Evolutionary conservation across 2,888 invertebrate species (phyloP), one percentile per base, ranked within the genome.

Genomic region (Polydrusus cervinus): DNA sequence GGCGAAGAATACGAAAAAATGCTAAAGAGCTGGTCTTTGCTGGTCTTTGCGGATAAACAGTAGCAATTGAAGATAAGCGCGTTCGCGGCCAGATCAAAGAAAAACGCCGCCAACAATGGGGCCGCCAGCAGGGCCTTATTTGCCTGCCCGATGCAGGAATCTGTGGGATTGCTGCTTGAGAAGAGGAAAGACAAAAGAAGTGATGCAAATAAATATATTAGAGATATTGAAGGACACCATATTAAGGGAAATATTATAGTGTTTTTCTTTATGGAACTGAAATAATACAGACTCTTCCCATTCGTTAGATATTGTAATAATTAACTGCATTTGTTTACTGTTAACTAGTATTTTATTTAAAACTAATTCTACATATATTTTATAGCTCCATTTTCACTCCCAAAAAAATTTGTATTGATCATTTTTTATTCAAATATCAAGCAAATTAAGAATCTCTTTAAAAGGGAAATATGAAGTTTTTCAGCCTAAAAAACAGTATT

Each of bases 11-110:
- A 75, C 74, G 74, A 67, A 77, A 77, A 77, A 72, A 77, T 77
- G 74, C 72, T 77, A 81, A 81, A 79, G 77, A 80, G 76, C 80
- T 80, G 75, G 75, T 76, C 70, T 79, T 78, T 79, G 76, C 80
- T 80, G 75, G 75, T 76, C 70, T 79, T 78, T 79, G 81, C 78
- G 79, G 81, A 82, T 82, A 83, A 84, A 84, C 83, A 82, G 84
- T 84, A 84, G 84, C 84, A 84, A 84, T 84, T 84, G 84, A 81
- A 84, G 84, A 84, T 84, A 84, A 84, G 83, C 82, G 69, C 74
- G 81, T 80, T 79, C 80, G 80, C 82, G 82, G 83, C 80, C 68
- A 82, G 80, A 81, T 84, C 78, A 84, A 84, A 84, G 82, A 76
- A 66, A 81, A 81, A 80, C 77, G 77, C 81, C 80, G 76, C 70